A percentile compares a stretch with the other conserved stretches of the same genome.
phyloP scores from a whole-genome alignment of 2,113 vertebrate genomes.

The Amphiprion ocellaris region DNA sequence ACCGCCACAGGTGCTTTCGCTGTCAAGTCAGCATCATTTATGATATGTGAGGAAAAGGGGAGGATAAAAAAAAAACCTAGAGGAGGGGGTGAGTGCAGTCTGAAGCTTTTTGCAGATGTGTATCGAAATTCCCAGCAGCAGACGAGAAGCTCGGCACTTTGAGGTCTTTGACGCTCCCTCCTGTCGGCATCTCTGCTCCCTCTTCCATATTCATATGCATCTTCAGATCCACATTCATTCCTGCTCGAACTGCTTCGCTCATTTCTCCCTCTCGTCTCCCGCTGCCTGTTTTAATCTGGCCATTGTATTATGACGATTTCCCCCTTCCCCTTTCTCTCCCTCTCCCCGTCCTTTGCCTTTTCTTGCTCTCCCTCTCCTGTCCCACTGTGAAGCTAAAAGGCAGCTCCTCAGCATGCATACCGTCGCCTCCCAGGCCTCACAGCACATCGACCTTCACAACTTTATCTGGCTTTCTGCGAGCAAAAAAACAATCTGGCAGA shows the following conservation, averaged over 20 bases:
- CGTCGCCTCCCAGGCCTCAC: slow-evolving; percentile 45
- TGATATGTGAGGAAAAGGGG: slow-evolving; percentile 7
- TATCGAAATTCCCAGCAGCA: slow-evolving; percentile 39
- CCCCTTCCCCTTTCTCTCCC: background rate
- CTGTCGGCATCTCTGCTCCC: slow-evolving; percentile 24
- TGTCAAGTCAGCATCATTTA: slow-evolving; percentile 57
- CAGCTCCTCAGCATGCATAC: slow-evolving; percentile 69
- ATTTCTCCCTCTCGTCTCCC: slow-evolving; percentile 10
- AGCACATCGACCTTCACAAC: slow-evolving; percentile 72
- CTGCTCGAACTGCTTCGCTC: slow-evolving; percentile 6
- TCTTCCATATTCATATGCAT: slow-evolving; percentile 35
- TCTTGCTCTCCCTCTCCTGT: slow-evolving; percentile 12
- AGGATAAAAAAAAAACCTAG: background rate
- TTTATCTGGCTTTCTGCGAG: slow-evolving; percentile 61
- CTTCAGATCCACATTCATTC: slow-evolving; percentile 36
- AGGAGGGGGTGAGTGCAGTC: slow-evolving; percentile 27
- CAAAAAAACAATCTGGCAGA: slow-evolving; percentile 65
- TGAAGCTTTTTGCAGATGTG: slow-evolving; percentile 45
- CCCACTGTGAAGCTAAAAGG: slow-evolving; percentile 46
- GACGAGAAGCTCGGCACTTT: slow-evolving; percentile 36
- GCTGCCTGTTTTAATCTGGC: slow-evolving; percentile 32
- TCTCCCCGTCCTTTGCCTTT: slow-evolving; percentile 15
- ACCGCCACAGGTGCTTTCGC: slow-evolving; percentile 57
- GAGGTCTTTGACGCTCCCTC: slow-evolving; percentile 41
- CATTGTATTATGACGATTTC: slow-evolving; percentile 24